These are phyloP conservation scores for Eptatretus burgeri DNA, from an alignment of 2,113 vertebrate genomes.

Conservation along the genomic window DNA sequence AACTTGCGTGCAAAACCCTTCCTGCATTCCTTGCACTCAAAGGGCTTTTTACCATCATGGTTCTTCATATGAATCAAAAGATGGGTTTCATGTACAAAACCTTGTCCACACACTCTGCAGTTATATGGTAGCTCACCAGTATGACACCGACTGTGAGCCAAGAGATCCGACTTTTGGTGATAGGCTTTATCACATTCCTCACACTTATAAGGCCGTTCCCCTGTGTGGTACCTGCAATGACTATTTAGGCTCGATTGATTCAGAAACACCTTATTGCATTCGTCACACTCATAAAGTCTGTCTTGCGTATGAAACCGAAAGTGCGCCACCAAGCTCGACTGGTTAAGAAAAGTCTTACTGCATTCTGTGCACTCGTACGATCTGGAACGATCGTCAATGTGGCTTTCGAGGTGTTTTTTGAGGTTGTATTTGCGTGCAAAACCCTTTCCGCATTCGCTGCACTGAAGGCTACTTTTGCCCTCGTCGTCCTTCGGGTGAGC, in stretches of 20 bases:
- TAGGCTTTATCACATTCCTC: background rate
- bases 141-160: no score
- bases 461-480: background rate
- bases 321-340: background rate
- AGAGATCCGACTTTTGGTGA: no score
- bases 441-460: background rate
- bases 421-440: slow-evolving; percentile 2
- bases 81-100: no score
- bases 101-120: no score
- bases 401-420: background rate
- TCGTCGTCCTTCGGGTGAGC: background rate
- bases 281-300: background rate
- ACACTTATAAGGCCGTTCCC: background rate
- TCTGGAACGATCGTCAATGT: background rate
- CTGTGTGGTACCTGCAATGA: background rate
- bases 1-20: background rate
- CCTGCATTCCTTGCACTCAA: background rate
- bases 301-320: background rate
- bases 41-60: background rate
- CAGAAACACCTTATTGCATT: background rate
- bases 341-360: background rate
- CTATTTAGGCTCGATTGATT: background rate
- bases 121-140: no score
- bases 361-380: background rate
- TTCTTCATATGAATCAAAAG: no score